A percentile compares a stretch with the other conserved stretches of the same genome.
Conservation (phyloP, 2,888 invertebrate species). For the Amaurobius ferox region DNA sequence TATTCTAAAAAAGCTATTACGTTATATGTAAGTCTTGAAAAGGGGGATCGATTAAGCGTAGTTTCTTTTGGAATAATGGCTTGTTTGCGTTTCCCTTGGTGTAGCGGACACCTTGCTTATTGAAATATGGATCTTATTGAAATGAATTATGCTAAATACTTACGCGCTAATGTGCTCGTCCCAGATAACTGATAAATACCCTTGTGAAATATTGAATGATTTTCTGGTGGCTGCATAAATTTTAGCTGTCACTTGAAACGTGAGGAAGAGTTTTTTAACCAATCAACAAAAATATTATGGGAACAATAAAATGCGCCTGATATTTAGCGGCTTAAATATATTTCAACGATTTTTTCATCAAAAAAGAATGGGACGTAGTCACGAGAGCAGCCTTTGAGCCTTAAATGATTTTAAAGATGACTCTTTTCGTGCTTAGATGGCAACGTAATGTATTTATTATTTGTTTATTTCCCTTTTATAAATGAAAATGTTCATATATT, state of each 20-base stretch:
- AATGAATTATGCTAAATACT: slow-evolving; percentile 14
- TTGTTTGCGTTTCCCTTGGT: slow-evolving; percentile 14
- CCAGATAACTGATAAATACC: slow-evolving; percentile 16
- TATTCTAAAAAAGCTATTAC: slow-evolving; percentile 1
- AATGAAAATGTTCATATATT: no score
- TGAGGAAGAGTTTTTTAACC: background rate
- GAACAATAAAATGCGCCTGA: background rate
- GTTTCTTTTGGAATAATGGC: slow-evolving; percentile 5
- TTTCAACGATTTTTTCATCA: no score
- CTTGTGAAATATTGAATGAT: slow-evolving; percentile 9
- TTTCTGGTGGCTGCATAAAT: background rate
- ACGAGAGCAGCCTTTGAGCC: no score
- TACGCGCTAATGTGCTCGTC: slow-evolving; percentile 3
- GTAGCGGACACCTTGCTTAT: slow-evolving; percentile 12
- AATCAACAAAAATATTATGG: background rate
- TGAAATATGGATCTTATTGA: slow-evolving; percentile 18
- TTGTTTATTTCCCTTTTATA: no score
- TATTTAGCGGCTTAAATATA: no score
- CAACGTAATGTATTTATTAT: no score
- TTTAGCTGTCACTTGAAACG: slow-evolving; percentile 6
- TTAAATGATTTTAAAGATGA: no score
- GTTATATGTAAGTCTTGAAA: slow-evolving; percentile 2
- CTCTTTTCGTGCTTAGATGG: no score
- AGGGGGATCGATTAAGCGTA: background rate
- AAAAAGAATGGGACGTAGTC: no score